Conservation (phyloP, 2,113 vertebrate genomes). For the Cryptotis parvus region DNA sequence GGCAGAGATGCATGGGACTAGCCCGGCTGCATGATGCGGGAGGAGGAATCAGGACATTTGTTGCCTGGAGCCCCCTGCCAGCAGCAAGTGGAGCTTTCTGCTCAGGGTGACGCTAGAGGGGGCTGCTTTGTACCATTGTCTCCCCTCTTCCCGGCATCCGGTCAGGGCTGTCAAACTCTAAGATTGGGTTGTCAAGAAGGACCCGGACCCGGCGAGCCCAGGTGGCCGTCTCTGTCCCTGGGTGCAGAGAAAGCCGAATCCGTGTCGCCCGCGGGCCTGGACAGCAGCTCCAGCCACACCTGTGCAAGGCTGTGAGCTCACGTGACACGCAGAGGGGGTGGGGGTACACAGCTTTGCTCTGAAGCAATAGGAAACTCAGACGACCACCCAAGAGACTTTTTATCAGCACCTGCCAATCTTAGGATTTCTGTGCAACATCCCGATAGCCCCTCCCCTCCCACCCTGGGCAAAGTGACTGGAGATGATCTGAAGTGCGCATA, state of each 20-base stretch:
- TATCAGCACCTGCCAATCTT: not conserved
- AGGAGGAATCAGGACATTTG: not conserved
- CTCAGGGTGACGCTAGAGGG: constrained; percentile 70
- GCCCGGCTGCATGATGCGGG: not conserved
- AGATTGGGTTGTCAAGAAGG: constrained; percentile 44
- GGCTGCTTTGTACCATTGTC: constrained; percentile 72
- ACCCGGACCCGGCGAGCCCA: not conserved
- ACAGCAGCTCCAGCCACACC: too few species aligned
- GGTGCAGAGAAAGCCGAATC: too few species aligned
- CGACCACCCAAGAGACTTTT: not conserved
- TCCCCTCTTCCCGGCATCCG: not conserved
- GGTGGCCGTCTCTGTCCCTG: too few species aligned
- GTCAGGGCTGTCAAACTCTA: constrained; percentile 41
- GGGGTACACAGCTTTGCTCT: not conserved
- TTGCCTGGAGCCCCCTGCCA: too few species aligned
- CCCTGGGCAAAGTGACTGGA: not conserved
- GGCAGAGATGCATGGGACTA: constrained; percentile 26
- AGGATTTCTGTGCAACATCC: constrained; percentile 19
- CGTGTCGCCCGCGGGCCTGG: not conserved
- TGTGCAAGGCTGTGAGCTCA: too few species aligned
- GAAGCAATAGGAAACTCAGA: not conserved
- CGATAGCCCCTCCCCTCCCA: not conserved
- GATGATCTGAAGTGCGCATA: not conserved
- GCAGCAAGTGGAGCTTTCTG: constrained; percentile 62
- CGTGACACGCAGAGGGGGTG: not conserved